A percentile compares a stretch with the other conserved stretches of the same genome.
Conservation (phyloP, 1,140 invertebrate genomes). For the Zophobas morio region DNA sequence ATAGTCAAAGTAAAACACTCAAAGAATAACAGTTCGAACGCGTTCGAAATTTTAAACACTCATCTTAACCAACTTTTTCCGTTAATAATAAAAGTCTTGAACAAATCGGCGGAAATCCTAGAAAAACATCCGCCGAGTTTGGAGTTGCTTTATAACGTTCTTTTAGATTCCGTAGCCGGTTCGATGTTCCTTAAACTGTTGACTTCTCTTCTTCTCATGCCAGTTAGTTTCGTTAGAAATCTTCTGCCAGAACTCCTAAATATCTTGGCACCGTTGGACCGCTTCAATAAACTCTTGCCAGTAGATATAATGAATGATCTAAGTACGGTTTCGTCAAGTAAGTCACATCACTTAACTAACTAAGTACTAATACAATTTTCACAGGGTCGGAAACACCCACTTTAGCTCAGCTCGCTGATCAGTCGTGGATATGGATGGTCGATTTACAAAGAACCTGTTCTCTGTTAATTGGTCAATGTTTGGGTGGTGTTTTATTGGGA, state of each 20-base stretch:
- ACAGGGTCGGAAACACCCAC: slow-evolving; percentile 69
- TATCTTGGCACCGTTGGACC: slow-evolving; percentile 71
- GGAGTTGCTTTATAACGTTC: slow-evolving; percentile 69
- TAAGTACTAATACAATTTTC: slow-evolving; percentile 28
- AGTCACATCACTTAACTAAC: slow-evolving; percentile 37
- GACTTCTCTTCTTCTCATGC: slow-evolving; percentile 73
- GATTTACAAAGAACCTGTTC: slow-evolving; percentile 76
- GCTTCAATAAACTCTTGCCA: slow-evolving; percentile 72
- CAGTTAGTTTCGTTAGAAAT: slow-evolving; percentile 66
- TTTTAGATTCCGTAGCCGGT: slow-evolving; percentile 71
- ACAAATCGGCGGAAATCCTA: slow-evolving; percentile 64
- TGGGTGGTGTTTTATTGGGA: slow-evolving; percentile 74
- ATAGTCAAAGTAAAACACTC: slow-evolving; percentile 54
- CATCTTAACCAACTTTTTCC: slow-evolving; percentile 71
- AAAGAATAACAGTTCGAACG: slow-evolving; percentile 6
- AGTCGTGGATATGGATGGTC: slow-evolving; percentile 75
- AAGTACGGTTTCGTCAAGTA: slow-evolving; percentile 55
- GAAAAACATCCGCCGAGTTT: slow-evolving; percentile 63
- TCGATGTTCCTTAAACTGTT: slow-evolving; percentile 74
- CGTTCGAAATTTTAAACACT: slow-evolving; percentile 67
- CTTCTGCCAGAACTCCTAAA: slow-evolving; percentile 70
- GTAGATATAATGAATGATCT: slow-evolving; percentile 61
- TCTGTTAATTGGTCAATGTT: slow-evolving; percentile 74
- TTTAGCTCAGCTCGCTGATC: slow-evolving; percentile 65
- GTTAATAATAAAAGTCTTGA: slow-evolving; percentile 69